Evolutionary conservation across 2,113 vertebrate species (phyloP).

Genomic region (Malaclemys terrapin): DNA sequence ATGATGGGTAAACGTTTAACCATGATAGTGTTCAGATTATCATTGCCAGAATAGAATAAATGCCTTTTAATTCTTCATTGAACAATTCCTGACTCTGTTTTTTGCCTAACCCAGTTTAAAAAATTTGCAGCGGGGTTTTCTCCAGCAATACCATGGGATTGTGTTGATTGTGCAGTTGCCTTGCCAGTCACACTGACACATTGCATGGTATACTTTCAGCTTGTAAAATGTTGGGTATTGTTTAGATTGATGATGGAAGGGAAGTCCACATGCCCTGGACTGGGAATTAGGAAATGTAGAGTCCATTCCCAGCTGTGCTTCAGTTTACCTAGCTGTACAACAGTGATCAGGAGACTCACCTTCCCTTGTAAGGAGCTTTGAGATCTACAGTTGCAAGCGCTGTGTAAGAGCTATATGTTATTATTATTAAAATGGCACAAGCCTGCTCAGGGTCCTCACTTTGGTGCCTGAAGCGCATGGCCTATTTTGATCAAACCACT

Average conservation of each 20-base stretch:
- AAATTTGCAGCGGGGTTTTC: not conserved
- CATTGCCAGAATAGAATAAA: conserved; percentile 58
- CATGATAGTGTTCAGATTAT: conserved; percentile 59
- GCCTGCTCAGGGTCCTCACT: not conserved
- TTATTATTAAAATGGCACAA: not conserved
- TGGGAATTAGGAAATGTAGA: not conserved
- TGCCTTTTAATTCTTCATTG: conserved; percentile 34
- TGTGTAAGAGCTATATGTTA: not conserved
- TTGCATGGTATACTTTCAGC: not conserved
- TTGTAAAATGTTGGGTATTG: not conserved
- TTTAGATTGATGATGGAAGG: conserved; percentile 11
- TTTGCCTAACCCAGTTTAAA: conserved; percentile 18
- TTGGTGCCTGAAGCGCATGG: not conserved
- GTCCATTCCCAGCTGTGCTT: not conserved
- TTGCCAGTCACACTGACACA: conserved; percentile 3
- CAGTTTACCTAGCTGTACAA: conserved; percentile 4
- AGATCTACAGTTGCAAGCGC: conserved; percentile 10
- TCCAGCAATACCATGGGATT: not conserved
- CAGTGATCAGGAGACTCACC: conserved; percentile 46
- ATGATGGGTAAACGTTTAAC: conserved; percentile 67
- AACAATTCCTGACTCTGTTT: conserved; percentile 29
- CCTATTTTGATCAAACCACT: not conserved
- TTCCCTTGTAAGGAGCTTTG: conserved; percentile 39
- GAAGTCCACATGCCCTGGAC: not conserved
- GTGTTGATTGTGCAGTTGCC: conserved; percentile 55